A percentile compares a stretch with the other conserved stretches of the same genome.
phyloP scores from a whole-genome alignment of 2,888 invertebrate genomes.

The Lithophane semibrunnea region DNA sequence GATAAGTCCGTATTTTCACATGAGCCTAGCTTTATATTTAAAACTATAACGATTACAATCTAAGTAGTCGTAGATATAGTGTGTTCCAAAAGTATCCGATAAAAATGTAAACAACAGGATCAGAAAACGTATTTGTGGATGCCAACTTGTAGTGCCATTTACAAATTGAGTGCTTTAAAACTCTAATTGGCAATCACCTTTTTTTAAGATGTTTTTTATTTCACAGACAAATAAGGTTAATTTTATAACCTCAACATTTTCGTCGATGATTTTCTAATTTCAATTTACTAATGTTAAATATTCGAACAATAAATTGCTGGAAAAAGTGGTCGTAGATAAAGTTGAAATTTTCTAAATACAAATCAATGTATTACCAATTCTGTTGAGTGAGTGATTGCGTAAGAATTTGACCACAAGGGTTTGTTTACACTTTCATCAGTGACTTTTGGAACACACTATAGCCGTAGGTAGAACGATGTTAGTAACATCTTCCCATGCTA shows the following conservation, averaged over 20 bases:
- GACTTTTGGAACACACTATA: background rate
- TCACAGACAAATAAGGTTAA: background rate
- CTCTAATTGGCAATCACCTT: background rate
- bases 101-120: background rate
- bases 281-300: background rate
- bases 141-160: background rate
- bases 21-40: slow-evolving; percentile 37
- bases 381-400: background rate
- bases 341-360: background rate
- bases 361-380: background rate
- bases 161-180: background rate
- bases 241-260: background rate
- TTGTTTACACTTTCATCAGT: background rate
- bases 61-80: background rate
- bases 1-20: slow-evolving; percentile 48
- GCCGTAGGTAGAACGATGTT: background rate
- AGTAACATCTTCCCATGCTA: slow-evolving; percentile 44
- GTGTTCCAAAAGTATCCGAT: background rate
- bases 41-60: slow-evolving; percentile 47
- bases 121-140: background rate
- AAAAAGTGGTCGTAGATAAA: background rate
- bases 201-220: background rate
- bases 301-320: background rate
- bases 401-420: background rate
- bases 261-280: background rate